Conservation (phyloP, 2,888 invertebrate species). For the Horisme vitalbata region DNA sequence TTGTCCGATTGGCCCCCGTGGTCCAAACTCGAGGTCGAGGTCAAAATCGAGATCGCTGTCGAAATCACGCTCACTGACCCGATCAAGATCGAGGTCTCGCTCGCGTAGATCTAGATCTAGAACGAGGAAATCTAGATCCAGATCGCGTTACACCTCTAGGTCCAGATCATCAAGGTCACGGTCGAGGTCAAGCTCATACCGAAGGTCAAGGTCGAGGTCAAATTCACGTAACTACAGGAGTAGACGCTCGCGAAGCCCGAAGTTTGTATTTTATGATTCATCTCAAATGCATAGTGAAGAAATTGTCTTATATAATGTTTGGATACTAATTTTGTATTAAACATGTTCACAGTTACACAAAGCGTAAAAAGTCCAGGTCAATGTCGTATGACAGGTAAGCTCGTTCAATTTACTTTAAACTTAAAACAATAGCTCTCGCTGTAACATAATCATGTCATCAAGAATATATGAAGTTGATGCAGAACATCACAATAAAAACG, state of each 20-base stretch:
- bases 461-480: too few relatives aligned
- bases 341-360: constrained; percentile 62
- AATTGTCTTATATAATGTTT: background rate
- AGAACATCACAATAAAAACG: too few relatives aligned
- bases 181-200: constrained; percentile 59
- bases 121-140: constrained; percentile 49
- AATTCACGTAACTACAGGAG: constrained; percentile 56
- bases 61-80: constrained; percentile 43
- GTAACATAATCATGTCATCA: too few relatives aligned
- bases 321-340: constrained; percentile 33
- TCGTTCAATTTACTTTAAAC: constrained; percentile 35
- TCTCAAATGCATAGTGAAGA: constrained; percentile 1
- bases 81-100: constrained; percentile 42
- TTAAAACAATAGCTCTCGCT: background rate
- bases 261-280: constrained; percentile 59
- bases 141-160: constrained; percentile 48
- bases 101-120: constrained; percentile 35
- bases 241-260: constrained; percentile 64
- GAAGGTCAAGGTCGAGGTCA: constrained; percentile 56
- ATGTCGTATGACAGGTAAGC: constrained; percentile 75
- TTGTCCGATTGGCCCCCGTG: constrained; percentile 62
- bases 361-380: constrained; percentile 72
- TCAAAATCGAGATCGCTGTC: constrained; percentile 31
- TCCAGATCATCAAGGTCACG: constrained; percentile 44
- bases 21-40: constrained; percentile 46